phyloP scores from a whole-genome alignment of 2,113 vertebrate species.

The Pavo muticus region DNA sequence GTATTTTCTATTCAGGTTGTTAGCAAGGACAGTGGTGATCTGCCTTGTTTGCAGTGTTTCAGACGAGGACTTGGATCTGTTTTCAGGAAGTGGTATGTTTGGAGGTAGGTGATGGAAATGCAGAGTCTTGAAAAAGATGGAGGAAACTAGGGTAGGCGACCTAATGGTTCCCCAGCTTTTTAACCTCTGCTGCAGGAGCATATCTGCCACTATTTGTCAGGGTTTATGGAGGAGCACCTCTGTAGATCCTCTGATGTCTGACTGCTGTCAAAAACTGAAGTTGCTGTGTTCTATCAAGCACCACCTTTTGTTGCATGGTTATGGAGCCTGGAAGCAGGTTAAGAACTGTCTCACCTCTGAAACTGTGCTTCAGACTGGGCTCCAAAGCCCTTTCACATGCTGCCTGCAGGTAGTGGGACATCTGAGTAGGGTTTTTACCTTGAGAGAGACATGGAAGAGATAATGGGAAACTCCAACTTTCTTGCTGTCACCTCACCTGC shows the following conservation, averaged over 20 bases:
- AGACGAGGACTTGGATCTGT: neutral
- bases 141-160: neutral
- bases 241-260: neutral
- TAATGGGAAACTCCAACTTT: neutral
- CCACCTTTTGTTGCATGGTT: neutral
- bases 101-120: neutral
- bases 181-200: neutral
- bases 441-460: neutral
- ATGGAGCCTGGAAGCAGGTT: neutral
- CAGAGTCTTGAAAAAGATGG: neutral
- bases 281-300: neutral
- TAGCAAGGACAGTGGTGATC: fast-evolving
- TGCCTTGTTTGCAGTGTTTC: neutral
- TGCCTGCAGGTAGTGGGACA: neutral
- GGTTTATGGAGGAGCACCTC: neutral
- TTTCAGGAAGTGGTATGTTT: neutral
- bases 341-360: neutral
- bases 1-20: neutral
- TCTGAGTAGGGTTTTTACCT: neutral
- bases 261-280: neutral
- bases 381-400: neutral
- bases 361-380: neutral
- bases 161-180: neutral
- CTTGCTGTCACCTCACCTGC: neutral
- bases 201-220: neutral